Evolutionary conservation across 2,888 invertebrate species (phyloP).

Genomic region (Therioaphis trifolii): DNA sequence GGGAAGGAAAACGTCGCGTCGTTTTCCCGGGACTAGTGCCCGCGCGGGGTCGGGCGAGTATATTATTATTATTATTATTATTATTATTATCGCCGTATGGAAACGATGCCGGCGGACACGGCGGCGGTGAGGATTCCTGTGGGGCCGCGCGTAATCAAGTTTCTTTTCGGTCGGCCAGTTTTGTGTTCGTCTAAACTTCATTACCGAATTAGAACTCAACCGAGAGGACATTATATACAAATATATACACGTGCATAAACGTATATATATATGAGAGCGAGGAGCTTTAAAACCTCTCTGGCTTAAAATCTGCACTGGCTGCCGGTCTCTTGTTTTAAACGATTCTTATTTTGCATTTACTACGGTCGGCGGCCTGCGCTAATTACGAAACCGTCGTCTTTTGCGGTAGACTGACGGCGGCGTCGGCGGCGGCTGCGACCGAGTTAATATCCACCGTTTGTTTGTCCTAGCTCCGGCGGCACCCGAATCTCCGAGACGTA

Average conservation of each 20-base stretch:
- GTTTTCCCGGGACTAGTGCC: background rate
- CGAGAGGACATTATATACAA: slow-evolving; percentile 32
- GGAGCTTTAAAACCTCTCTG: slow-evolving; percentile 33
- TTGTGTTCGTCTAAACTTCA: slow-evolving; percentile 45
- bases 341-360: slow-evolving; percentile 46
- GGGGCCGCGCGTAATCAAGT: slow-evolving; percentile 47
- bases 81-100: background rate
- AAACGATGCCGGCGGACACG: slow-evolving; percentile 11
- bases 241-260: background rate
- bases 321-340: slow-evolving; percentile 39
- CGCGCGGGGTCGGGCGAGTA: background rate
- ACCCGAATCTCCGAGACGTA: background rate
- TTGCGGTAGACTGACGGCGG: background rate
- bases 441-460: slow-evolving; percentile 33
- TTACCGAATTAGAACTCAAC: slow-evolving; percentile 49
- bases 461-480: background rate
- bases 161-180: slow-evolving; percentile 55
- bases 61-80: too few relatives aligned
- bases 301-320: slow-evolving; percentile 1
- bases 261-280: background rate
- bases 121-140: slow-evolving; percentile 6
- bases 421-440: background rate
- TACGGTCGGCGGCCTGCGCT: slow-evolving; percentile 14
- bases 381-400: slow-evolving; percentile 41
- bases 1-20: too few relatives aligned